Base-by-base conservation (phyloP, 2,113 vertebrate genomes). In the Larimichthys polyactis region DNA sequence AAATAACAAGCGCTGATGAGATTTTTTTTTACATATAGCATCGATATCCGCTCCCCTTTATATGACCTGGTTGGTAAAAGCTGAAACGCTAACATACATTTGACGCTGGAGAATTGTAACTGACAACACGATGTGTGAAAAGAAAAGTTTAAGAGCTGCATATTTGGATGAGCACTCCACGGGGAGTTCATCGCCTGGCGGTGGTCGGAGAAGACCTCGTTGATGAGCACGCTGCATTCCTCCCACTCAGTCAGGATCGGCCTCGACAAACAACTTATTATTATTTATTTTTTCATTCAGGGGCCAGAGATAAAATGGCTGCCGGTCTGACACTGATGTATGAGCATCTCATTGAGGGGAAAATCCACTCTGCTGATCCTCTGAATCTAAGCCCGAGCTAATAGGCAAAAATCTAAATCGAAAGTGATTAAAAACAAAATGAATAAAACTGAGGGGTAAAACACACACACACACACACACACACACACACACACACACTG, bases 291-390 rank as follows among this genome's bases (percentile, higher is more conserved):
- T 40, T 89, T 79, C 62, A 81, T 71, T 83, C 85, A 40, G 66
- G 59, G 58, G 69, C 64, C 66, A 24, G 78, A 87, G 90, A 89
- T 85, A 89, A 91, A 91, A 86, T 64, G 83, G 74, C 88, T 75
- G 68, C 79, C 14, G 2, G 71, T 78, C 79, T 89, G 91, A 92
- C 90, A 89, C 87, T 93, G 94, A 94, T 91, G 88, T 81, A 94
- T 77, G 88, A 86, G 84, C 78, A 57, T 80, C 83, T 79, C 79
- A 84, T 51, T 59, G 60, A 78, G 72, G 69, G 36, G 60, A 75
- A 87, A 84, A 86, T 71, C 67, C 84, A 81, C 78, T 74, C 51
- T 83, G 85, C 84, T 79, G 82, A 90, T 69, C 67, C 77, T 76
- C 29, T 24, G 73, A 83, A 88, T 78, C 59, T 43, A 67, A 81